Conservation (phyloP, 1,140 invertebrate species). For the Atta colombica region DNA sequence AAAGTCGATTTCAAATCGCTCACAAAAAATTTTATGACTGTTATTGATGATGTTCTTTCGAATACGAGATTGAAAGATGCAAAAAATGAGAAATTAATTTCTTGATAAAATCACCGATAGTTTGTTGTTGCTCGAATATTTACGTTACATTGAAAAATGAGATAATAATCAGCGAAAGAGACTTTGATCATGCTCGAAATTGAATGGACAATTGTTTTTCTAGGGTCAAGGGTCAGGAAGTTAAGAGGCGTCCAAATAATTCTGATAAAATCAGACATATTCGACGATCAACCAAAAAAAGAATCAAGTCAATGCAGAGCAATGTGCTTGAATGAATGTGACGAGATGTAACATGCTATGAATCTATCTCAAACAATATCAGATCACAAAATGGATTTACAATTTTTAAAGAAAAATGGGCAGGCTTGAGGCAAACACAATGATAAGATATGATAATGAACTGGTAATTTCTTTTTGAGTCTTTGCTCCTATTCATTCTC, state of each 20-base stretch:
- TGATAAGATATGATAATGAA: constrained; percentile 27
- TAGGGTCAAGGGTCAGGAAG: constrained; percentile 12
- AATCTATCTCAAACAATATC: background rate
- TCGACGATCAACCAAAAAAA: constrained; percentile 32
- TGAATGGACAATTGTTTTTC: constrained; percentile 3
- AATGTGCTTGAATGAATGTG: constrained; percentile 6
- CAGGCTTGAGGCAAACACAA: background rate
- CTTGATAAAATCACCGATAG: background rate
- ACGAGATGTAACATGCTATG: background rate
- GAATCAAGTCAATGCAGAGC: constrained; percentile 27
- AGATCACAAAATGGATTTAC: background rate
- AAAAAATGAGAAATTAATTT: constrained; percentile 9
- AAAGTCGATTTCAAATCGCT: background rate
- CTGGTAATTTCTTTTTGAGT: background rate
- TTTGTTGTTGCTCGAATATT: constrained; percentile 1
- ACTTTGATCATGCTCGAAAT: constrained; percentile 25
- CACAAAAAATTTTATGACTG: background rate
- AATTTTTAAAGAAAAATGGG: constrained; percentile 5
- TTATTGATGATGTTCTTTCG: background rate
- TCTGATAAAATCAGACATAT: constrained; percentile 43
- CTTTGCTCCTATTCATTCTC: constrained; percentile 1
- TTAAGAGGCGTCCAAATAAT: constrained; percentile 58
- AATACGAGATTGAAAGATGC: background rate
- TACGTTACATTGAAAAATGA: background rate
- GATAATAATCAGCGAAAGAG: background rate